Conservation (phyloP, 2,113 vertebrate genomes). For the Callorhinus ursinus region DNA sequence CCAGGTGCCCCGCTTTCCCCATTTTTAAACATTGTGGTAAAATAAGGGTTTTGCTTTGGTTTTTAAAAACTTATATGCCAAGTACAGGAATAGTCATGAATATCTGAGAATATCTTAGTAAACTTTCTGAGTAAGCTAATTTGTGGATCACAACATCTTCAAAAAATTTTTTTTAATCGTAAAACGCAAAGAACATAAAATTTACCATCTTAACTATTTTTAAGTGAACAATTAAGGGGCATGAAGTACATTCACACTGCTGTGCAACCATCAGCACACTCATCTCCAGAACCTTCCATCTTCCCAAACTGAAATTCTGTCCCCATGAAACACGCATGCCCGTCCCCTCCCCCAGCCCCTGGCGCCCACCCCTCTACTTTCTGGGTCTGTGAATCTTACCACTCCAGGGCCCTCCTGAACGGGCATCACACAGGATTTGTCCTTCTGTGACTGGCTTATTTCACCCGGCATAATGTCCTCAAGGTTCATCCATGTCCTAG, state of each 20-base stretch:
- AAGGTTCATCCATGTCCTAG: rapidly evolving
- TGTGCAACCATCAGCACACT: background rate
- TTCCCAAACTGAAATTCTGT: background rate
- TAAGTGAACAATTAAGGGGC: rapidly evolving
- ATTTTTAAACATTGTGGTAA: background rate
- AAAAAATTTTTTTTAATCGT: background rate
- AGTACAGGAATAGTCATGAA: rapidly evolving
- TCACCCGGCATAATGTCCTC: rapidly evolving
- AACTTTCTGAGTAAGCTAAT: background rate
- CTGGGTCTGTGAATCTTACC: background rate
- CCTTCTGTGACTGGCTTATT: background rate
- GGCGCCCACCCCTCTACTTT: rapidly evolving
- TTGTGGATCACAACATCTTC: background rate
- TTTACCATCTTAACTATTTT: background rate
- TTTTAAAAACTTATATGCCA: background rate
- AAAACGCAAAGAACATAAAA: background rate
- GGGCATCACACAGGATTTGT: rapidly evolving
- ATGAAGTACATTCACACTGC: rapidly evolving
- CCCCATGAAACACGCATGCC: rapidly evolving
- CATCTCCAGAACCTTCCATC: background rate
- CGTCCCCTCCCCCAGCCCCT: no score
- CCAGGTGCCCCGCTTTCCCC: no score
- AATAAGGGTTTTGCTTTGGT: background rate
- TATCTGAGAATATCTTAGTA: background rate
- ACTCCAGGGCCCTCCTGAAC: rapidly evolving